Base-by-base conservation (phyloP, 2,888 invertebrate genomes). In the Agrochola litura region DNA sequence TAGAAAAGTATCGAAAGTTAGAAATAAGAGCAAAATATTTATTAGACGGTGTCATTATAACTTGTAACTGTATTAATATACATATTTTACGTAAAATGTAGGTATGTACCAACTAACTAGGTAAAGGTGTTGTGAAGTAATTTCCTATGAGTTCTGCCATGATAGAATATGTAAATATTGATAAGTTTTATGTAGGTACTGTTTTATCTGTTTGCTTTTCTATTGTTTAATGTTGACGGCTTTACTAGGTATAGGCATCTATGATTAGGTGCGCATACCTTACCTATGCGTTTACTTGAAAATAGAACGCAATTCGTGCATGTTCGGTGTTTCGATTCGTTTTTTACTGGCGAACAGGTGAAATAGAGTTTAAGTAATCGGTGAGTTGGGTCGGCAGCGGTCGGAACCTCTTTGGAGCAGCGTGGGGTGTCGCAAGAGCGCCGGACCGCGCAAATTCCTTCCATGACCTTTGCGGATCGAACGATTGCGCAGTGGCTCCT, bases 381-480 rank as follows among this genome's bases (percentile, higher is more conserved):
- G 90, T 90, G 89, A 91, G 90, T 88, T 71, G 67, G 81, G 70
- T 74, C 71, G 82, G 82, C 77, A 76, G 79, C 87, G 87, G 88
- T 89, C 90, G 92, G 93, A 91, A 94, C 92, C 93, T 94, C 94
- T 93, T 91, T 91, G 91, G 92, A 90, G 91, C 90, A 92, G 92
- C 86, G 91, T 83, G 83, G 89, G 87, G 94, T 96, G 95, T 95
- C 92, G 96, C 94, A 96, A 96, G 92, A 88, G 84, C 89, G 92
- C 95, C 92, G 96, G 96, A 96, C 96, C 92, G 96, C 95, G 96
- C 96, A 92, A 96, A 96, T 96, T 96, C 96, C 96, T 96, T 94
- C 95, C 94, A 92, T 96, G 96, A 96, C 96, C 96, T 96, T 96
- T 96, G 96, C 94, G 95, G 95, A 96, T 95, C 94, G 96, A 95